Evolutionary conservation across 2,113 vertebrate genomes (phyloP).

Genomic region (Muntiacus muntjak): DNA sequence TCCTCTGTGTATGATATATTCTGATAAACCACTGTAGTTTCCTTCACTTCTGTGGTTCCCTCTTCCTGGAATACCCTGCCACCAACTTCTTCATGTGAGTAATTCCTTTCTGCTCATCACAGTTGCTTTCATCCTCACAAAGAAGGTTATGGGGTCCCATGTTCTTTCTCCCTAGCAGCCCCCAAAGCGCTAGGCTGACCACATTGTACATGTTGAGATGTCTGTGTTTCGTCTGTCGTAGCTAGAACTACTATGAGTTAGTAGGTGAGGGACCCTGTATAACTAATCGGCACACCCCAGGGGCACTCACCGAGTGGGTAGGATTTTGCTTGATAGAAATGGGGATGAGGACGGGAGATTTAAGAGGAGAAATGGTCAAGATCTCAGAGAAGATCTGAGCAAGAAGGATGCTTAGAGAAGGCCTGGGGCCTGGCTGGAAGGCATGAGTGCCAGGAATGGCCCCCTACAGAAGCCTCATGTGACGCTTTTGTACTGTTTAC

Average conservation of each 20-base stretch:
- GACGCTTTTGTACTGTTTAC: neutral
- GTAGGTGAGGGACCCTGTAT: neutral
- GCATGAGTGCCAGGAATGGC: accelerated
- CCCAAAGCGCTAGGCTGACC: neutral
- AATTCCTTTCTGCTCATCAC: neutral
- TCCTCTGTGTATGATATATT: accelerated
- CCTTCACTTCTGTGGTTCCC: neutral
- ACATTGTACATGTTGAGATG: neutral
- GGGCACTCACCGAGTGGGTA: neutral
- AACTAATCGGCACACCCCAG: too few species aligned
- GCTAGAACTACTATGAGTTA: too few species aligned
- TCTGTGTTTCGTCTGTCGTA: neutral
- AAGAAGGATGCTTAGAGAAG: too few species aligned
- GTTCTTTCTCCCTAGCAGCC: accelerated
- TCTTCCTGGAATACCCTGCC: neutral
- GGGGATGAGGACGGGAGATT: neutral
- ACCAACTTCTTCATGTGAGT: neutral
- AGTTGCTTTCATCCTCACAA: neutral
- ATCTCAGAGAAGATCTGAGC: neutral
- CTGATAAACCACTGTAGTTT: neutral
- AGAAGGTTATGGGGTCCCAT: neutral
- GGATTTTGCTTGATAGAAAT: neutral
- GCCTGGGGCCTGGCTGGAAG: neutral
- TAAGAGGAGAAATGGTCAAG: neutral
- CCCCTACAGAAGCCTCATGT: neutral